Evolutionary conservation across 2,797 vertebrate genomes (phyloP), one percentile per base, ranked within the genome.

Genomic region (Molossus alvarezi): DNA sequence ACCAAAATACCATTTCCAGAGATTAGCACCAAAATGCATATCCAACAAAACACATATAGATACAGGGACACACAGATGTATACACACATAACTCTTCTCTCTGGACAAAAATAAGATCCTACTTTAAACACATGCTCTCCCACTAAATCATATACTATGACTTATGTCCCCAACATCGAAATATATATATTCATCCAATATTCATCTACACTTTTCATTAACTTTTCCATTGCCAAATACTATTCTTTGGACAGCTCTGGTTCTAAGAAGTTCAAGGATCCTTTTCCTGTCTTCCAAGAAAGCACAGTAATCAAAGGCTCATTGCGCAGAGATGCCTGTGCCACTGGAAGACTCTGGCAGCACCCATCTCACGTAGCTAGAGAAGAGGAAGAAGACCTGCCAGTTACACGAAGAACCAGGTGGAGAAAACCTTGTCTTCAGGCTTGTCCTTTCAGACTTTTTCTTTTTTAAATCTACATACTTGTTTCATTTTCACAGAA

Each of bases 281-380:
- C 33, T 96, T 92, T 94, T 72, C n/a, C 65, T 55, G 4, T 72
- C 86, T 95, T 95, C 89, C 94, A 95, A 95, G 71, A 95, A 95
- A 76, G 41, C 37, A 69, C 20, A 79, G 23, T 75, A 92, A 94
- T 94, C 86, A 87, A 97, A 90, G 45, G 1, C 55, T 92, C 65
- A 4, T 90, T 81, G 86, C 62, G 91, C 48, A 82, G 21, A 33
- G 60, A 80, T 73, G 83, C 95, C 75, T 95, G 21, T 69, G 41
- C 25, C 33, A 65, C n/a, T 1, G 21, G 10, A 80, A 87, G 69
- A 92, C 33, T 58, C 81, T 67, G 65, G 41, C 67, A 93, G 57
- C 11, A 80, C 12, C 33, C 3, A 48, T 60, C 21, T 15, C 77
- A 62, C 7, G 10, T 14, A 86, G 57, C 37, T 14, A 76, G 27